Percentiles rank a stretch among this genome's conserved stretches.
These are phyloP conservation scores for Parascotia fuliginaria DNA, from an alignment of 2,888 invertebrate genomes.

Conservation along the genomic window DNA sequence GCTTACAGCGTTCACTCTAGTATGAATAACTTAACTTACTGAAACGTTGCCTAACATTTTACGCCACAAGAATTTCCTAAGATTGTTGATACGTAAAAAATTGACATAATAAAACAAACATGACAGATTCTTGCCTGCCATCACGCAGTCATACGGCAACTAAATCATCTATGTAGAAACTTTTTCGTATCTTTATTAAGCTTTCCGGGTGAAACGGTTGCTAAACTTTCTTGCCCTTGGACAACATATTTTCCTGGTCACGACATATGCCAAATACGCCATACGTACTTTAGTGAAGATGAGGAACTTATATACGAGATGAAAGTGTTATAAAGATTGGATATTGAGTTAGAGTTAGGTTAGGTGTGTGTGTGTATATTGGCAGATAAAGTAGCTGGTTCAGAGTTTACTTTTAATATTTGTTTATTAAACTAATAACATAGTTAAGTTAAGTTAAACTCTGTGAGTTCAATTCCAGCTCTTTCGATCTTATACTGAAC, in stretches of 20 bases:
- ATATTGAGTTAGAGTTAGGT: conserved; percentile 1
- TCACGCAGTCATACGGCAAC: conserved; percentile 19
- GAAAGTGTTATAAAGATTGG: conserved; percentile 13
- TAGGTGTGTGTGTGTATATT: neutral
- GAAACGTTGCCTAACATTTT: too few species aligned
- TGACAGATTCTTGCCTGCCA: conserved; percentile 4
- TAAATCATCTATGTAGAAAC: conserved; percentile 31
- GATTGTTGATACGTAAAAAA: too few species aligned
- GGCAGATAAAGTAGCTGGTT: too few species aligned
- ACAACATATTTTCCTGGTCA: conserved; percentile 37
- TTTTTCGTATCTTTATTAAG: conserved; percentile 33
- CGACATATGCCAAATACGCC: conserved; percentile 41
- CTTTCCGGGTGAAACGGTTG: conserved; percentile 11
- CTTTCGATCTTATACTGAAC: too few species aligned
- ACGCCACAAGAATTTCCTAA: too few species aligned
- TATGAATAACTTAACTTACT: too few species aligned
- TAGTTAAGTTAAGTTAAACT: too few species aligned
- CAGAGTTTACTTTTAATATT: too few species aligned
- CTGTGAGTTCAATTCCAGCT: too few species aligned
- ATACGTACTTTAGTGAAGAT: conserved; percentile 24
- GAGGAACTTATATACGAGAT: conserved; percentile 14
- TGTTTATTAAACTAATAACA: too few species aligned
- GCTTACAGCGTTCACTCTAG: too few species aligned
- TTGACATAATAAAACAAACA: conserved; percentile 2
- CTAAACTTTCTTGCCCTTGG: conserved; percentile 25